These are phyloP conservation scores for Drosophila anomelani DNA, from an alignment of 2,888 invertebrate genomes.

Conservation along the genomic window DNA sequence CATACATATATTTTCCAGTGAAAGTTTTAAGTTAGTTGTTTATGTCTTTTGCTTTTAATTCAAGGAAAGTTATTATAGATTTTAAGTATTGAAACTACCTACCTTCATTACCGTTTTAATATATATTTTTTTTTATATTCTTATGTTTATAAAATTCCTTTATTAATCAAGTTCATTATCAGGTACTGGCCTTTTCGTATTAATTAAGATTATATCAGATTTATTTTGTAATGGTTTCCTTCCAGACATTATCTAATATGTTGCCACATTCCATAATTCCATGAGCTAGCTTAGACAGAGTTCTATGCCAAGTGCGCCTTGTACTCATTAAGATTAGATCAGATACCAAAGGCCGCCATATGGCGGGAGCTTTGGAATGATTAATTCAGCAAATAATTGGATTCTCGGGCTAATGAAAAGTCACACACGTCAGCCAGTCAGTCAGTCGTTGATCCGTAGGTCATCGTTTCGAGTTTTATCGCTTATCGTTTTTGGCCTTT, in stretches of 20 bases:
- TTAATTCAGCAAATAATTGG: conserved; percentile 19
- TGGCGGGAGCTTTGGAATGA: conserved; percentile 15
- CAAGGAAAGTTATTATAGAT: not conserved
- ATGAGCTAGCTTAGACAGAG: not conserved
- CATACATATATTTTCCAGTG: not conserved
- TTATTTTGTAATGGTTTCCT: not conserved
- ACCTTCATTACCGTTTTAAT: too few species aligned
- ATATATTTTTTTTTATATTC: too few species aligned
- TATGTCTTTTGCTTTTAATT: not conserved
- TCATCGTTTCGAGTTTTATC: conserved; percentile 20
- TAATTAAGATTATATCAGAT: conserved; percentile 2
- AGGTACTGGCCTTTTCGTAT: not conserved
- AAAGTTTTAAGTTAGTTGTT: not conserved
- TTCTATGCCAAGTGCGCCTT: not conserved
- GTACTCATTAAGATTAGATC: conserved; percentile 28
- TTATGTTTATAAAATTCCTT: too few species aligned
- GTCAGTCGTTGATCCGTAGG: conserved; percentile 10
- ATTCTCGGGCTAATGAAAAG: conserved; percentile 32
- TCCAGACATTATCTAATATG: not conserved
- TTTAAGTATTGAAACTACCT: too few species aligned
- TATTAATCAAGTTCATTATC: not conserved
- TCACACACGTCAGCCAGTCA: not conserved
- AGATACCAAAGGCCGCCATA: conserved; percentile 18
- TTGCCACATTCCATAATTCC: conserved; percentile 1
- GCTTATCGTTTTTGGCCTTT: conserved; percentile 23